Conservation (phyloP, 2,113 vertebrate species). For the Uria aalge region DNA sequence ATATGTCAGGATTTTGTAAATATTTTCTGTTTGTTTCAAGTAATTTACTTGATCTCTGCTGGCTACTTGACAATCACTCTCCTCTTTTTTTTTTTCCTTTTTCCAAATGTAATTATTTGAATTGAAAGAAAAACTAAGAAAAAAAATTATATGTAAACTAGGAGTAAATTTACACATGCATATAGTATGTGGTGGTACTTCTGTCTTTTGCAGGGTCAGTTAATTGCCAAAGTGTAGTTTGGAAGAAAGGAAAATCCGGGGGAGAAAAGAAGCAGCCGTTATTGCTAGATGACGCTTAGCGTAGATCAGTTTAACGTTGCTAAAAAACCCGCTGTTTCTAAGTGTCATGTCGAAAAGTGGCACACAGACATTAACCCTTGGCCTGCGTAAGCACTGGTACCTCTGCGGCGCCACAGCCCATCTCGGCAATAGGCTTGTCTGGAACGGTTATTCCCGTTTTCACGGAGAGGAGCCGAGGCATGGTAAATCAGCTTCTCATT, state of each 20-base stretch:
- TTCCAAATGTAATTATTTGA: neutral
- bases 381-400: neutral
- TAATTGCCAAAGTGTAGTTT: neutral
- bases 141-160: neutral
- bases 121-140: neutral
- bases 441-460: neutral
- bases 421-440: neutral
- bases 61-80: neutral
- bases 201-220: neutral
- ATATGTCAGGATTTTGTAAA: neutral
- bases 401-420: accelerated
- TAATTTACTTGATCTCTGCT: neutral
- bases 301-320: neutral
- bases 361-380: neutral
- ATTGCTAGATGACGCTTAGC: neutral
- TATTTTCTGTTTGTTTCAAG: neutral
- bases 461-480: neutral
- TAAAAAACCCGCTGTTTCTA: neutral
- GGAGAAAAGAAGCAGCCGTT: neutral
- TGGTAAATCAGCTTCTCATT: neutral
- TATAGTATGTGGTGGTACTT: neutral
- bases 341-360: neutral
- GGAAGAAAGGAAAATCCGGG: neutral
- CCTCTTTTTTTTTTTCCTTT: neutral
- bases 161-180: neutral